Base-by-base conservation (phyloP, 2,797 vertebrate species). In the Semaprochilodus insignis region DNA sequence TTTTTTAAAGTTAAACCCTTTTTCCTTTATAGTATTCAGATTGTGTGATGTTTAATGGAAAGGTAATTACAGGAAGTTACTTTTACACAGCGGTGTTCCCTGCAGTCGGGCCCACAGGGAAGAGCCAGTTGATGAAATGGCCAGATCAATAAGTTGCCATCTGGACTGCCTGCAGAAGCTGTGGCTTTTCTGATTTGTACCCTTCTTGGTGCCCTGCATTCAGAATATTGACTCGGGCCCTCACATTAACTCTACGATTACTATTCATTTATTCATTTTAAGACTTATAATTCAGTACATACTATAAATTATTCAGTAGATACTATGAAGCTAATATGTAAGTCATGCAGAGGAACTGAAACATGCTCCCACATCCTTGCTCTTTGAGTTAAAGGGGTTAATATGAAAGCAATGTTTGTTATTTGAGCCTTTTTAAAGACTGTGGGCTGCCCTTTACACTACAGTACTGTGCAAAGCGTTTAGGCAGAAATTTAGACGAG, bases 131-230 rank as follows among this genome's bases (percentile, higher is more conserved):
- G 74, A 71, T 82, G 59, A 65, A 73, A 57, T 57, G 78, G 60
- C 34, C 59, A 73, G 25, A 74, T 78, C 81, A 74, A 67, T 78
- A 74, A 57, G 54, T 62, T 83, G 82, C 21, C 62, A 70, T 75
- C 63, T 70, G 81, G 51, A 21, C 62, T 74, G 34, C 51, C 34
- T 79, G 36, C 7, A 51, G 70, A 54, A 54, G 25, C 21, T 36
- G 19, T 57, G 52, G 23, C 8, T 78, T 48, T 14, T 59, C 23
- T 57, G 75, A 60, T 60, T 67, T 74, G 34, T 67, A 48, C 15
- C 8, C 15, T 7, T 2, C 63, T 79, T 27, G 36, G 44, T 70
- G n/a, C 36, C 17, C 25, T 16, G 34, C 17, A 27, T 81, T 76
- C 54, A 76, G 25, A 34, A 21, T 23, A 51, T 67, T 23, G 19